Base-by-base conservation (phyloP, 2,888 invertebrate species). In the Ochropacha duplaris region DNA sequence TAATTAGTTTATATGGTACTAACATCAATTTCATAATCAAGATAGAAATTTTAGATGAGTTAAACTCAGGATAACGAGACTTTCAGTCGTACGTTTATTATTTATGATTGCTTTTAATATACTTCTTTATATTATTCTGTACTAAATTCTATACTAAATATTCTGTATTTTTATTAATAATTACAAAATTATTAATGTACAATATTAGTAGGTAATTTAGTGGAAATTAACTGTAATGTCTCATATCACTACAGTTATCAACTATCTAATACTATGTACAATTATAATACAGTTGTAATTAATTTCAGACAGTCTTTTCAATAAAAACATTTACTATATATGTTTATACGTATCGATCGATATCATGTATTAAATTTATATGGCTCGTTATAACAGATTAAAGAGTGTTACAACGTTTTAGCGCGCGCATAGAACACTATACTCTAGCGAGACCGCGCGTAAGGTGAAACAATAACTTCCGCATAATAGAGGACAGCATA, bases 291-390 rank as follows among this genome's bases (percentile, higher is more conserved):
- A 66, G 11, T 2, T 65, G 62, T 59, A 69, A 69, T 70, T 74
- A 76, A 70, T 63, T 71, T 69, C 61, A 66, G 70, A 81, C 80
- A 81, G 81, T 81, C 81, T 81, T 81, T 76, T 81, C 75, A 77
- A 76, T 76, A 80, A 80, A 44, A 44, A 44, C 44, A 44, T 19
- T 9, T 9, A 9, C 19, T 44, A 5, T 9, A 4, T 19, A 9
- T 19, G 16, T 16, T 16, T 19, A 16, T 9, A 19, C 19, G 19
- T 9, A 19, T 39, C 8, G n/a, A 39, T 19, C 9, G 9, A 44
- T 44, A 44, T 36, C 14, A 36, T n/a, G 14, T 36, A n/a, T n/a
- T n/a, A n/a, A 6, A n/a, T 19, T n/a, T 44, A 19, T 9, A 19
- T 19, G 19, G 19, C 44, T 44, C 58, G 44, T 56, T 58, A 51